Evolutionary conservation across 1,140 invertebrate genomes (phyloP), one percentile per base, ranked within the genome.

Genomic region (Musca vetustissima): DNA sequence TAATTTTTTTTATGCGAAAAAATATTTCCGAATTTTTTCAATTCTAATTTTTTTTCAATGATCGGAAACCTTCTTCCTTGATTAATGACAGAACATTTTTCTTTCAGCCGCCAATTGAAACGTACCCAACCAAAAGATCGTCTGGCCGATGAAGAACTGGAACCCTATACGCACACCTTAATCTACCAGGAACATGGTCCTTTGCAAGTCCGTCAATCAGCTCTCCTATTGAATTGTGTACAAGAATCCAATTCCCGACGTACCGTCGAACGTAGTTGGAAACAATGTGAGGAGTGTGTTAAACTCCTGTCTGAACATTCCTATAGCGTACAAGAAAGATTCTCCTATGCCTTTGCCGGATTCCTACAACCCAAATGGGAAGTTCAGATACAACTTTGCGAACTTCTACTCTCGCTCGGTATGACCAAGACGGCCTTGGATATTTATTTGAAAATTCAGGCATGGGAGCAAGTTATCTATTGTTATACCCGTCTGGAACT

Each of bases 381-480:
- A 36, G 86, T 93, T 69, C 87, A 93, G 72, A 86, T 89, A 73
- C 88, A 91, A 67, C 83, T 96, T 47, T 95, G 92, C 1, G 88
- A 93, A 72, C 71, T 96, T 21, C 87, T 96, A 74, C 74, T 94
- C 0, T 91, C 89, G 73, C 76, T 98, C 32, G 95, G 95, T 25
- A 86, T 93, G 67, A 86, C 92, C 0, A 96, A 96, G 78, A 89
- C 89, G 25, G 96, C 96, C 28, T 84, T 98, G 15, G 93, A 97
- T 72, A 84, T 96, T 36, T 98, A 91, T 82, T 84, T 92, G 21
- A 84, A 88, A 57, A 84, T 97, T 11, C 85, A 93, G 70, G 82
- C 93, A n/a, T 98, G 96, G 96, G 93, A 98, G 73, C 90, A 97
- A 79, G 93, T 96, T 17, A 94, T 98, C 70, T 85, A 88, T 1